A percentile compares a stretch with the other conserved stretches of the same genome.
Conservation (phyloP, 2,113 vertebrate species). For the Mormoops blainvillei region DNA sequence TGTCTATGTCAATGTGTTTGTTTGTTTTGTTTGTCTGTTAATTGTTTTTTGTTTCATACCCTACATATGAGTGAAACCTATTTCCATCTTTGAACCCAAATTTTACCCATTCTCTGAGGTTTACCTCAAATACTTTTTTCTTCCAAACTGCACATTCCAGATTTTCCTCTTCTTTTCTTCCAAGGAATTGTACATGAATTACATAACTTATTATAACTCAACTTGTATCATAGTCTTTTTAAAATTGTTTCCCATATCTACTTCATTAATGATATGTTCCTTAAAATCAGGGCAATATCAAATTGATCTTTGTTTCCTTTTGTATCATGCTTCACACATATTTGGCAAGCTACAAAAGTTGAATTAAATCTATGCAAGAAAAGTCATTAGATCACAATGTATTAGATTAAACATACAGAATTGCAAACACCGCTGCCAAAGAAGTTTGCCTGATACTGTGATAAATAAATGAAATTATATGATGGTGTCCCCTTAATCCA, state of each 20-base stretch:
- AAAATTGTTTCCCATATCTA: not conserved
- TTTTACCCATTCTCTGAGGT: not conserved
- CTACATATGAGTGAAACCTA: not conserved
- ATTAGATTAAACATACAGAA: not conserved
- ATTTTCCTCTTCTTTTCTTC: not conserved
- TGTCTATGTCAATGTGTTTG: not conserved
- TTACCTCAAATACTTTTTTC: not conserved
- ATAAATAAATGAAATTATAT: not conserved
- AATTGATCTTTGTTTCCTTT: not conserved
- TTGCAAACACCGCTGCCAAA: not conserved
- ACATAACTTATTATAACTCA: not conserved
- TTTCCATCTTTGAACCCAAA: not conserved
- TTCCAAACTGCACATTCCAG: not conserved
- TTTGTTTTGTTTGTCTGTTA: not conserved
- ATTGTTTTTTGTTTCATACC: not conserved
- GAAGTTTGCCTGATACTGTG: not conserved
- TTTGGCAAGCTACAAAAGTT: not conserved
- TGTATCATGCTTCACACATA: not conserved
- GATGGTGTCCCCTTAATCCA: not conserved
- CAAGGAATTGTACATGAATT: not conserved
- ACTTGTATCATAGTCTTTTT: not conserved
- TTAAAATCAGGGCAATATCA: constrained; percentile 5
- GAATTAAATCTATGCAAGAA: constrained; percentile 18
- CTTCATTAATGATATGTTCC: not conserved
- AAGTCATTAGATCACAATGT: not conserved